phyloP scores from a whole-genome alignment of 30 jellyfish, hydroid and myxozoan genomes.

The Cassiopea xamachana region DNA sequence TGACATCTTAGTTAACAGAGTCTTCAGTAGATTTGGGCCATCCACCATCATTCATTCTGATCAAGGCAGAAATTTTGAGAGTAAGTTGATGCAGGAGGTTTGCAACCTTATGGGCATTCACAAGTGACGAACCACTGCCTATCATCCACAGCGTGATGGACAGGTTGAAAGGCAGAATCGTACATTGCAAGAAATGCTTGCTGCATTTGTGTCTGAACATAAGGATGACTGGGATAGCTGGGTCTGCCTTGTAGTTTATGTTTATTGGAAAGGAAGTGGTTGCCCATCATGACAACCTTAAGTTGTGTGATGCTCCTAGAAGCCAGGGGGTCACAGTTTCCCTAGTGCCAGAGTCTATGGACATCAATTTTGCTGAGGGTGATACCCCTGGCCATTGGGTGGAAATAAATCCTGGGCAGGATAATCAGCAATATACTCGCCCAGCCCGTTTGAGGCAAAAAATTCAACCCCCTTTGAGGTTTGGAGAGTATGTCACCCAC shows the following conservation, averaged over 20 bases:
- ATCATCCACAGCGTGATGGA: slow-evolving; percentile 65
- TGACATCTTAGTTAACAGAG: slow-evolving; percentile 49
- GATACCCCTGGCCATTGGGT: background rate
- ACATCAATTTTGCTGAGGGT: background rate
- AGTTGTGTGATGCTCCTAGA: slow-evolving; percentile 1
- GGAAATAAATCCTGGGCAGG: background rate
- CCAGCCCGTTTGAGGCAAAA: background rate
- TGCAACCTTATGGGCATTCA: slow-evolving; percentile 50
- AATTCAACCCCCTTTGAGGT: background rate
- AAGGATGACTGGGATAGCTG: slow-evolving; percentile 4
- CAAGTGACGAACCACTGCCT: slow-evolving; percentile 64
- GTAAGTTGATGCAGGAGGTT: slow-evolving; percentile 47
- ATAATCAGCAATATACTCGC: background rate
- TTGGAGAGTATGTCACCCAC: no score
- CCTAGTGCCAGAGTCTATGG: background rate
- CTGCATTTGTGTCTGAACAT: slow-evolving; percentile 18
- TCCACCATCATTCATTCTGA: slow-evolving; percentile 63
- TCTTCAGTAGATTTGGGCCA: slow-evolving; percentile 49
- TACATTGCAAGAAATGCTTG: slow-evolving; percentile 15
- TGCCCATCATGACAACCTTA: slow-evolving; percentile 43
- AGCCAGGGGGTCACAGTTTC: slow-evolving; percentile 4
- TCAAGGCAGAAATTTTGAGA: slow-evolving; percentile 65
- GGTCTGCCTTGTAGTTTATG: slow-evolving; percentile 20
- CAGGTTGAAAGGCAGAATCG: slow-evolving; percentile 34
- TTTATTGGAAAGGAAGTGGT: slow-evolving; percentile 18